Evolutionary conservation across 2,113 vertebrate species (phyloP), one percentile per base, ranked within the genome.

Genomic region (Triplophysa dalaica): DNA sequence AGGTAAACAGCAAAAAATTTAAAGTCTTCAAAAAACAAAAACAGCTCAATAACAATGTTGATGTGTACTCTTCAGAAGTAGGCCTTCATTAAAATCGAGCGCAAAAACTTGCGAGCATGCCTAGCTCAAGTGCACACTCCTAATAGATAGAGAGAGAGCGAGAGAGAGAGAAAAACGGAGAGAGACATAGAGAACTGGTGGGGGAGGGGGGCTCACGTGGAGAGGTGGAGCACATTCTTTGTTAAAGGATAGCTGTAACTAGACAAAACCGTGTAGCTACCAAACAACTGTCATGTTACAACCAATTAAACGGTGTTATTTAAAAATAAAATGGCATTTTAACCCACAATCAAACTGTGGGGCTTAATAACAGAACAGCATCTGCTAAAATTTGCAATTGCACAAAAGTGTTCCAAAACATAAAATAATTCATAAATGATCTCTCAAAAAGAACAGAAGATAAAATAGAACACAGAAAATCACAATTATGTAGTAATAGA

Each of bases 181-280:
- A 75, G 76, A 70, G 79, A 60, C 48, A 75, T 50, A 60, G 41
- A 61, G 21, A 21, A 75, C 56, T 2, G 56, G 29, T 74, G 43
- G 65, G 66, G 70, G 64, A 78, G 69, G 56, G 70, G 63, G 33
- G 22, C 58, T 77, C 13, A 33, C 11, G 26, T 64, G 61, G 9
- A 78, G 72, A 74, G 83, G 83, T 77, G 80, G 77, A 82, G 70
- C 72, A 80, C 43, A 77, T 82, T 77, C 70, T 82, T 84, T 84
- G 54, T 82, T 10, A 77, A 66, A 60, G 76, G 41, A 61, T 79
- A 69, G 76, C 80, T 75, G 79, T 81, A 72, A 79, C 80, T 72
- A 78, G 21, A 84, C 52, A 65, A 38, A 60, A 81, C 52, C 43
- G 22, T 66, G 79, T 81, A 50, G 38, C 73, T 75, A 75, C 60